phyloP scores from a whole-genome alignment of 1,140 invertebrate genomes.

The Rhagoletis zephyria region DNA sequence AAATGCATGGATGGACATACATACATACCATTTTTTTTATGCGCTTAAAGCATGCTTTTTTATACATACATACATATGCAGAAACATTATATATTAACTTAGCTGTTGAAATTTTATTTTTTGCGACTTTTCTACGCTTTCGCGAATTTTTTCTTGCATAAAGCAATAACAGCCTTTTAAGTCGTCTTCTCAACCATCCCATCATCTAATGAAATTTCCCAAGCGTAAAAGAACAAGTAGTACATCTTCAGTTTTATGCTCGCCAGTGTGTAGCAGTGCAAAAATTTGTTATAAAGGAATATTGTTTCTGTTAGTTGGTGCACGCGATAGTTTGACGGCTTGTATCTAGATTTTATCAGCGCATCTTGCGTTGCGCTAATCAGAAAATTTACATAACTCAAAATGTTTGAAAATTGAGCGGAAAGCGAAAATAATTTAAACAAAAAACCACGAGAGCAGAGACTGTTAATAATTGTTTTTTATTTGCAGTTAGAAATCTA shows the following conservation, averaged over 20 bases:
- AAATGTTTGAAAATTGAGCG: not conserved
- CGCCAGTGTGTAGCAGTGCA: not conserved
- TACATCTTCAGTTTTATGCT: slow-evolving; percentile 43
- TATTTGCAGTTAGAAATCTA: no score
- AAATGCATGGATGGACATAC: not conserved
- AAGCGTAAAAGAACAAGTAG: slow-evolving; percentile 38
- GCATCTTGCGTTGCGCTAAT: not conserved
- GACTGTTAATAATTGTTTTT: no score
- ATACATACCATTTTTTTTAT: not conserved
- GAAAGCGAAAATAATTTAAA: no score
- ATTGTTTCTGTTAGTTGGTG: not conserved
- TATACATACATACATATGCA: not conserved
- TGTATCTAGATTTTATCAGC: not conserved
- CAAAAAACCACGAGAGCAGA: no score
- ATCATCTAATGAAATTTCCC: slow-evolving; percentile 23
- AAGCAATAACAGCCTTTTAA: slow-evolving; percentile 5
- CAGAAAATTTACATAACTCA: not conserved
- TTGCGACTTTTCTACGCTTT: not conserved
- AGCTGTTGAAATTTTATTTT: not conserved
- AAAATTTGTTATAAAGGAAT: not conserved
- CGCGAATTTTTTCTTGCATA: not conserved
- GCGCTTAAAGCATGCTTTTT: not conserved
- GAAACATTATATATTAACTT: not conserved
- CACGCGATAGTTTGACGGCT: slow-evolving; percentile 29
- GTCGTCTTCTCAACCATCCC: not conserved